Percentiles rank a stretch among this genome's conserved stretches.
Conservation (phyloP, 23 tunicate genomes). For the Trididemnum nubilum region DNA sequence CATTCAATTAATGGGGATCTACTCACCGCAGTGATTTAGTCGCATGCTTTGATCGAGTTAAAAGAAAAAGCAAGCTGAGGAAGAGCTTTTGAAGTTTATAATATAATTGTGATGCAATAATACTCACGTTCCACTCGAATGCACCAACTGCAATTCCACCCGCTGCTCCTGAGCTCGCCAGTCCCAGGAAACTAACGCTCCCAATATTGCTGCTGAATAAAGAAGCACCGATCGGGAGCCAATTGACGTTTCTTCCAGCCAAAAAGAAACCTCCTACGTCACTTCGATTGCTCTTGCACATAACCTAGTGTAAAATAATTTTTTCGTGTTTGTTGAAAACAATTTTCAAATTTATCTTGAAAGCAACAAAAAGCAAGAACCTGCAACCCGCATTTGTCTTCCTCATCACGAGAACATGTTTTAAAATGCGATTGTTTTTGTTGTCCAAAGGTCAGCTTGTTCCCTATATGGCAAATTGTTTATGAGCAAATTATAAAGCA, state of each 20-base stretch:
- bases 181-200: slow-evolving; percentile 91
- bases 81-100: not conserved
- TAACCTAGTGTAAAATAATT: slow-evolving; percentile 77
- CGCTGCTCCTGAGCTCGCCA: slow-evolving; percentile 98
- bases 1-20: no score
- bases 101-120: not conserved
- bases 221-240: slow-evolving; percentile 97
- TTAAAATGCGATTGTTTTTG: no score
- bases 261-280: slow-evolving; percentile 90
- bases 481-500: no score
- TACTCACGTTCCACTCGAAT: slow-evolving; percentile 96
- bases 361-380: not conserved
- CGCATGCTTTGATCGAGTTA: not conserved
- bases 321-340: not conserved
- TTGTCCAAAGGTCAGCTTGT: no score
- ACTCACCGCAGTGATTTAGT: no score
- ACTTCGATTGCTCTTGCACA: slow-evolving; percentile 77
- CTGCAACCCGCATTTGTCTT: no score
- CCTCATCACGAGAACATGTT: no score
- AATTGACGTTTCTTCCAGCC: slow-evolving; percentile 84
- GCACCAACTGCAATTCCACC: slow-evolving; percentile 99
- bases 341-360: not conserved
- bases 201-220: slow-evolving; percentile 95
- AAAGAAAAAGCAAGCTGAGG: not conserved
- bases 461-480: no score